Evolutionary conservation across 1,140 invertebrate genomes (phyloP), one percentile per base, ranked within the genome.

Genomic region (Leptoteleia sp.): DNA sequence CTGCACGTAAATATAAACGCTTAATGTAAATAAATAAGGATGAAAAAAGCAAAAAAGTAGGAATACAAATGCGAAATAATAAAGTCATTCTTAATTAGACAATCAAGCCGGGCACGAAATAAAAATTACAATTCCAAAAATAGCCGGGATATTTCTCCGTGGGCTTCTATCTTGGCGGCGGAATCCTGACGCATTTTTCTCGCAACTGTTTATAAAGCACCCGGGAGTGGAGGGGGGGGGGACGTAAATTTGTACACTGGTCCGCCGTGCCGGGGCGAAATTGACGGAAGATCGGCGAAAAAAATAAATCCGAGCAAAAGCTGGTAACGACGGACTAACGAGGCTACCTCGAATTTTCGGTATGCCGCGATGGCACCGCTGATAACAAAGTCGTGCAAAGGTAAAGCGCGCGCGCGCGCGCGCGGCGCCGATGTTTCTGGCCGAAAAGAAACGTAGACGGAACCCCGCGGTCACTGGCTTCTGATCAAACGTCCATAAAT

Each of bases 401-500:
- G 65, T 62, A 48, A 70, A 43, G 50, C 50, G n/a, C n/a, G n/a
- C n/a, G n/a, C n/a, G n/a, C n/a, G n/a, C n/a, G n/a, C n/a, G 50
- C 59, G 70, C 70, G 72, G 62, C 72, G 72, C 72, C 72, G 62
- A 37, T 62, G 35, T 40, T 61, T 55, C 50, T 13, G 45, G 8
- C 48, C 54, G 37, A 68, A 8, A 62, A 54, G 33, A 55, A 55
- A 35, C 37, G 54, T 42, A 72, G 67, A 72, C 67, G 76, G 67
- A 78, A 78, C 61, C 61, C 76, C 54, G 67, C 67, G 61, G 67
- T 67, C 67, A 67, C 65, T 68, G 76, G 67, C 67, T 72, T 61
- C 67, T 78, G 73, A 70, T 76, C 73, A 45, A 70, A 61, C 67
- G 57, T 17, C 48, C 67, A 67, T 72, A 79, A 72, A 76, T 80